phyloP scores from a whole-genome alignment of 2,888 invertebrate species.

The Erannis defoliaria region DNA sequence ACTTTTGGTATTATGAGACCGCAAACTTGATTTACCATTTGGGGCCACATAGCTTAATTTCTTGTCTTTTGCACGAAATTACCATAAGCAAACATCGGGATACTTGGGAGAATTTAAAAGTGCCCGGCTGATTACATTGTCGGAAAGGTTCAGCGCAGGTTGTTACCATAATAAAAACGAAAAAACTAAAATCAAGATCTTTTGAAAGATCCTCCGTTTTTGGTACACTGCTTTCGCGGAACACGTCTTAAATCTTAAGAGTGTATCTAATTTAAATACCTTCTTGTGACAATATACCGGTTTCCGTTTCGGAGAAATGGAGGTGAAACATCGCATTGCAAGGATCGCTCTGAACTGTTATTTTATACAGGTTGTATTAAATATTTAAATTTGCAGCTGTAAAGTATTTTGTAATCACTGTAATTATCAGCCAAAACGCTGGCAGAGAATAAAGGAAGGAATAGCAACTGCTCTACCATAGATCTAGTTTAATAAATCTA shows the following conservation, averaged over 20 bases:
- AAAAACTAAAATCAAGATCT: slow-evolving; percentile 70
- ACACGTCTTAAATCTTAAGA: slow-evolving; percentile 43
- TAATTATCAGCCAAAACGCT: too few relatives aligned
- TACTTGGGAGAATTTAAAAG: neutral
- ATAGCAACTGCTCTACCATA: too few relatives aligned
- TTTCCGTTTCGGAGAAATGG: slow-evolving; percentile 24
- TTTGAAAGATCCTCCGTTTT: slow-evolving; percentile 61
- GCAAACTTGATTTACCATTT: neutral
- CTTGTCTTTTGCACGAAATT: too few relatives aligned
- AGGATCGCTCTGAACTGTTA: slow-evolving; percentile 33
- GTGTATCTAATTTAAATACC: slow-evolving; percentile 42
- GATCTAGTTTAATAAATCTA: too few relatives aligned
- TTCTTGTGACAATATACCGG: slow-evolving; percentile 27
- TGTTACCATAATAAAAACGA: slow-evolving; percentile 67
- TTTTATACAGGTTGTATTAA: slow-evolving; percentile 19
- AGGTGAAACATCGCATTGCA: slow-evolving; percentile 14
- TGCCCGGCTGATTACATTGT: slow-evolving; percentile 9
- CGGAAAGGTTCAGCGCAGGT: slow-evolving; percentile 45
- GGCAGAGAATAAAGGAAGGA: too few relatives aligned
- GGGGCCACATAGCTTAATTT: too few relatives aligned
- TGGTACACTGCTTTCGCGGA: slow-evolving; percentile 44
- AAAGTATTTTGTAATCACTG: too few relatives aligned
- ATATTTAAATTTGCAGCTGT: slow-evolving; percentile 8
- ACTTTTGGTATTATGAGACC: neutral
- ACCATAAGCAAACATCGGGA: neutral